Conservation (phyloP, 2,888 invertebrate species). For the Dicyrtoma fusca region DNA sequence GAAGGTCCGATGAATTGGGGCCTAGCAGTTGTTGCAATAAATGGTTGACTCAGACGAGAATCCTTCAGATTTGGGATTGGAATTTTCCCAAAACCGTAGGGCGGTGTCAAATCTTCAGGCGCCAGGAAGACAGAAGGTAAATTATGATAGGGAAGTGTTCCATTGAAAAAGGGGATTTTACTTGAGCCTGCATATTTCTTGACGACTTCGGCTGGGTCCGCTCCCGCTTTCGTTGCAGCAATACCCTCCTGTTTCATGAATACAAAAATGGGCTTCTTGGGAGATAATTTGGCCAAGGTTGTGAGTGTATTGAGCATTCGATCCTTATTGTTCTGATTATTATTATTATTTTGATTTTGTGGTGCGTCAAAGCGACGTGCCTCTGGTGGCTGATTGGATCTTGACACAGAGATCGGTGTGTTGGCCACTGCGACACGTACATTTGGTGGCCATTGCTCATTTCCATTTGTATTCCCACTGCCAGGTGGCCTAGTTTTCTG, state of each 20-base stretch:
- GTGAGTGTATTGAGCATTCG: constrained; percentile 49
- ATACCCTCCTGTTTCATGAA: constrained; percentile 55
- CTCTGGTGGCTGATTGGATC: not conserved
- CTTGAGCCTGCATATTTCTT: constrained; percentile 56
- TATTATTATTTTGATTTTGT: no score
- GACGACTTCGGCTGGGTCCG: constrained; percentile 55
- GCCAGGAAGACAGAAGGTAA: constrained; percentile 54
- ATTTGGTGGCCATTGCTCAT: constrained; percentile 21
- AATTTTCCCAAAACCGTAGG: constrained; percentile 54
- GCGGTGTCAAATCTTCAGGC: constrained; percentile 52
- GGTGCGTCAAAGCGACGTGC: not conserved
- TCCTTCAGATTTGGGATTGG: constrained; percentile 55
- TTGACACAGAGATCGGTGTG: not conserved
- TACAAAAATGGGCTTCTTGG: constrained; percentile 55
- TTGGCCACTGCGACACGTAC: constrained; percentile 28
- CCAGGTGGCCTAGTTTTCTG: constrained; percentile 26
- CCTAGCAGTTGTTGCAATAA: not conserved
- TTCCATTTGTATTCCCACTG: not conserved
- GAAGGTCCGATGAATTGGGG: constrained; percentile 35
- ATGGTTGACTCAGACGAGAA: constrained; percentile 15
- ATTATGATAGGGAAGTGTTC: constrained; percentile 47
- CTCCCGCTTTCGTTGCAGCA: constrained; percentile 47
- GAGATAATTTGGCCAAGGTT: constrained; percentile 53
- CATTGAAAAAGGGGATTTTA: constrained; percentile 56
- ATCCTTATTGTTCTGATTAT: constrained; percentile 27